These are phyloP conservation scores for Acleris sparsana DNA, from an alignment of 2,888 invertebrate species.

Conservation along the genomic window DNA sequence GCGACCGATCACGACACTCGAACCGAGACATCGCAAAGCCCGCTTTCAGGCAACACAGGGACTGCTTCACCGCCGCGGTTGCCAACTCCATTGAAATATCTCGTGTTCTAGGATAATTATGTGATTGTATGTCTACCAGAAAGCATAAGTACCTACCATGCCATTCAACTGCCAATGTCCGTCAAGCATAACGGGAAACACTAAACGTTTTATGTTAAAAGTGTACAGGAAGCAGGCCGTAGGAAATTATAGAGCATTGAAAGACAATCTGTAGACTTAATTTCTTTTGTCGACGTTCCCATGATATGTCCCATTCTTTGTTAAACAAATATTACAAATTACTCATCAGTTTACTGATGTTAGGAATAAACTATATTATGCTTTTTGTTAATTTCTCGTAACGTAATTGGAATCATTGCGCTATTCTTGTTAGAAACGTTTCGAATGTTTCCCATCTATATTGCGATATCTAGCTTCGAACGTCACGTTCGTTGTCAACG, in stretches of 20 bases:
- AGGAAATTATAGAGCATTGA: constrained; percentile 13
- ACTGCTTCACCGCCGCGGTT: constrained; percentile 12
- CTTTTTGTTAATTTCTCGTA: neutral
- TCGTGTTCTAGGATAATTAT: too few relatives aligned
- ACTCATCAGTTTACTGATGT: too few relatives aligned
- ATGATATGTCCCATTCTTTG: constrained; percentile 5
- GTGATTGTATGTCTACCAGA: neutral
- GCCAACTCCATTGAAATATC: neutral
- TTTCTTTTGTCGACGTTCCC: constrained; percentile 7
- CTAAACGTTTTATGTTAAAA: neutral
- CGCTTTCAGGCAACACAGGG: constrained; percentile 41
- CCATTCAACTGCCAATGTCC: constrained; percentile 3
- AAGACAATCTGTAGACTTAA: constrained; percentile 5
- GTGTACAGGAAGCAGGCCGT: constrained; percentile 1
- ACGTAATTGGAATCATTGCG: constrained; percentile 4
- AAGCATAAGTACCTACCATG: neutral
- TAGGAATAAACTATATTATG: too few relatives aligned
- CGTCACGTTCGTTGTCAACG: constrained; percentile 57
- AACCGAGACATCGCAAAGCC: constrained; percentile 41
- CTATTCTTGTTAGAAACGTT: constrained; percentile 15
- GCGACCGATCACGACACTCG: constrained; percentile 63
- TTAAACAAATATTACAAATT: neutral
- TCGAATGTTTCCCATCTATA: constrained; percentile 31
- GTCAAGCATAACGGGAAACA: constrained; percentile 8
- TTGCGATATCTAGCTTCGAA: constrained; percentile 53